Evolutionary conservation across 2,113 vertebrate species (phyloP).

Genomic region (Anhinga rufa): DNA sequence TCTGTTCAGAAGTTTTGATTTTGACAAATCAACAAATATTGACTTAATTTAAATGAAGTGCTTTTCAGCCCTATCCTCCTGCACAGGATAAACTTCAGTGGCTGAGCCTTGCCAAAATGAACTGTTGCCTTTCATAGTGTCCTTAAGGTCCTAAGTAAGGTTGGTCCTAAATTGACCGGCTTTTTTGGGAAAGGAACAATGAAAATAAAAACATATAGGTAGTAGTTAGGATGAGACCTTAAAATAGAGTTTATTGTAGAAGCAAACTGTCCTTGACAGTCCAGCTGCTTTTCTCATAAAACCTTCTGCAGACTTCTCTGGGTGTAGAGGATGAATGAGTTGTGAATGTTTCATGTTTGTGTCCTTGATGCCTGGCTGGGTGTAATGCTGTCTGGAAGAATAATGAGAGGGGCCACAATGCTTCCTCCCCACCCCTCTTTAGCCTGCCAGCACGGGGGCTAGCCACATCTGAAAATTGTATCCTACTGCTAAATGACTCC

Average conservation of each 20-base stretch:
- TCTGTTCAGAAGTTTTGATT: neutral
- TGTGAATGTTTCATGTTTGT: neutral
- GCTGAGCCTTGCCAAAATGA: neutral
- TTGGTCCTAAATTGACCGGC: neutral
- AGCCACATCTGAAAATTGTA: neutral
- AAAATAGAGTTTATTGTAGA: neutral
- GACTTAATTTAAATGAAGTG: neutral
- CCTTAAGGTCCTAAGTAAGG: neutral
- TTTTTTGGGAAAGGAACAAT: neutral
- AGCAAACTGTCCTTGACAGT: neutral
- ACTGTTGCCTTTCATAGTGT: neutral
- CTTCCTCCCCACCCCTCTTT: neutral
- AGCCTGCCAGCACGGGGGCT: rapidly evolving
- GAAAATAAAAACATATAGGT: neutral
- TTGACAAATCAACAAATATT: neutral
- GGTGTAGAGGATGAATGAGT: neutral
- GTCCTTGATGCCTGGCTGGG: neutral
- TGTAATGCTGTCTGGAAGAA: neutral
- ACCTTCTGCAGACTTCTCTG: neutral
- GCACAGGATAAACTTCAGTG: neutral
- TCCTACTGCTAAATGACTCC: rapidly evolving
- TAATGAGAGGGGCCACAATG: neutral
- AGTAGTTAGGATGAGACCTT: neutral
- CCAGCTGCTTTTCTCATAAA: neutral
- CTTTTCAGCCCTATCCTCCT: neutral